Conservation (phyloP, 2,797 vertebrate genomes). For the Odontamblyopus lacepedii region DNA sequence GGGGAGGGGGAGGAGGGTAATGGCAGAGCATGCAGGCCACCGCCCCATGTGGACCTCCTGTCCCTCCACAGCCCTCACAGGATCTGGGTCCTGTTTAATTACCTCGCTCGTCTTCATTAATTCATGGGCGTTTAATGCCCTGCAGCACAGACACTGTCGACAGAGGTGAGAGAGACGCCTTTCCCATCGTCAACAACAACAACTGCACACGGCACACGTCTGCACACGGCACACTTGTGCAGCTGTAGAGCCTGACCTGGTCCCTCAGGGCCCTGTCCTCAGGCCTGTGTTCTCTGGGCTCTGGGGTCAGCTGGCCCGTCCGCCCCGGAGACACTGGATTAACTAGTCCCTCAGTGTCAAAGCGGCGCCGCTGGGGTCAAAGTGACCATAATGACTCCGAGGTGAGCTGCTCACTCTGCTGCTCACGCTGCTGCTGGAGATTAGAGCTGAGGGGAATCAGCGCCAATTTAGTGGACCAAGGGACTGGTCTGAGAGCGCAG, state of each 20-base stretch:
- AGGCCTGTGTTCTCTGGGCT: constrained; percentile 57
- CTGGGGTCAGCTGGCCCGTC: constrained; percentile 63
- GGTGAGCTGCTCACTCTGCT: constrained; percentile 52
- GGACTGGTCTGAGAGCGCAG: constrained; percentile 24
- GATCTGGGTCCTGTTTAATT: constrained; percentile 92
- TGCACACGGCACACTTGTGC: constrained; percentile 39
- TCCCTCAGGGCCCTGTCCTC: constrained; percentile 45
- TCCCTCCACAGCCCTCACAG: constrained; percentile 89
- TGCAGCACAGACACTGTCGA: constrained; percentile 76
- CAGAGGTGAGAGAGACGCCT: constrained; percentile 28
- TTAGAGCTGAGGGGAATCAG: constrained; percentile 43
- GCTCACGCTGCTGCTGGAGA: constrained; percentile 39
- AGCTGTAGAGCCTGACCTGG: constrained; percentile 49
- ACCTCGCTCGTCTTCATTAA: constrained; percentile 92
- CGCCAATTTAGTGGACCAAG: constrained; percentile 34
- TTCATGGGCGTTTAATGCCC: constrained; percentile 88
- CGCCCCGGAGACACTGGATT: constrained; percentile 50
- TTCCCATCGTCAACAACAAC: constrained; percentile 72
- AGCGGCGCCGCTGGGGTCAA: constrained; percentile 49
- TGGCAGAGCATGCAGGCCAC: constrained; percentile 44
- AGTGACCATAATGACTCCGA: constrained; percentile 79
- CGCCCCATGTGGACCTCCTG: constrained; percentile 77
- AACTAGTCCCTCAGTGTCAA: constrained; percentile 66
- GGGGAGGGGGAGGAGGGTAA: constrained; percentile 44
- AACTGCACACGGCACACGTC: constrained; percentile 21